Conservation (phyloP, 2,797 vertebrate species). For the Myotis vivesi region DNA sequence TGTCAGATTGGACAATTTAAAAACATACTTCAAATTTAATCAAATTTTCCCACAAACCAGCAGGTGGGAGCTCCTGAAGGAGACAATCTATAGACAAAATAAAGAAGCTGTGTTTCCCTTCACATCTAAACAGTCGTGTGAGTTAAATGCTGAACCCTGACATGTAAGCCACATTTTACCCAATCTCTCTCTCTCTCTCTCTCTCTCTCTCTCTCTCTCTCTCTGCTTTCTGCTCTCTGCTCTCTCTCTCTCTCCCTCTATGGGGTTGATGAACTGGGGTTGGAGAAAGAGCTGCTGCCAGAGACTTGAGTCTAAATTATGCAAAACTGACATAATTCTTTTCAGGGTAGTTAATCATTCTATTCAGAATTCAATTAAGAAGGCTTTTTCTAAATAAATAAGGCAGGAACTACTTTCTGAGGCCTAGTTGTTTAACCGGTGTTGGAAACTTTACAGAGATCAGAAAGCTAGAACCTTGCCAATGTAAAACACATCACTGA, state of each 20-base stretch:
- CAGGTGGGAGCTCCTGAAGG: not conserved
- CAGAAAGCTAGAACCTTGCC: constrained; percentile 60
- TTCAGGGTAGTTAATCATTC: not conserved
- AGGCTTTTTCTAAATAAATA: constrained; percentile 71
- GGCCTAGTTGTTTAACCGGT: constrained; percentile 57
- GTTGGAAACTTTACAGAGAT: constrained; percentile 70
- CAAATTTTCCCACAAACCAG: not conserved
- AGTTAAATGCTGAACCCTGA: not conserved
- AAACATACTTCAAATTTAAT: constrained; percentile 40
- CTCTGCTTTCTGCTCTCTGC: not conserved
- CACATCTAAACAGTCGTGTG: not conserved
- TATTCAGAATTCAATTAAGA: constrained; percentile 55
- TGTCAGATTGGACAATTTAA: not conserved
- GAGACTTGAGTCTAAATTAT: constrained; percentile 52
- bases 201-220: not conserved
- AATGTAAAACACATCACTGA: not conserved
- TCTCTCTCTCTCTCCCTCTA: not conserved
- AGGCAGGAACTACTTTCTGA: constrained; percentile 73
- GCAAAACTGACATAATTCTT: constrained; percentile 61
- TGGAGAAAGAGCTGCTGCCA: constrained; percentile 49
- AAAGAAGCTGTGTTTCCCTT: not conserved
- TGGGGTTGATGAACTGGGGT: not conserved
- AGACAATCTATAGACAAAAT: not conserved
- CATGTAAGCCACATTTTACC: not conserved
- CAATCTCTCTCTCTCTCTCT: not conserved